Base-by-base conservation (phyloP, 2,113 vertebrate genomes). In the Pithys albifrons region DNA sequence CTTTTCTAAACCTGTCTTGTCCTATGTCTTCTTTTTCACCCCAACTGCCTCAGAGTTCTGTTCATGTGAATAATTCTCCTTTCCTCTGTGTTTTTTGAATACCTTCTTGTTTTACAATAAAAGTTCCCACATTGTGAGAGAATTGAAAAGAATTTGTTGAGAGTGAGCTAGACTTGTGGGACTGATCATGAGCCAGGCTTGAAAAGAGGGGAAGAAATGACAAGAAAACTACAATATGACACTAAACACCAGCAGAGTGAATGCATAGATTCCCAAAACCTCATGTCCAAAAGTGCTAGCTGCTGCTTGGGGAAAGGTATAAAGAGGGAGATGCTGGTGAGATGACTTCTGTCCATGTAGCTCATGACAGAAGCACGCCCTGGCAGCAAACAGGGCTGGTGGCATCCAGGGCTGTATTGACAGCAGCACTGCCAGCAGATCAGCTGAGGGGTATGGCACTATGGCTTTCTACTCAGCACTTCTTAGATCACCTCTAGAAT, bases 391-490 rank as follows among this genome's bases (percentile, higher is more conserved):
- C 14, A 37, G 27, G 7, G 46, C 35, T 7, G 22, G 35, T 12
- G 17, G 35, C 23, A 31, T 11, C 16, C 2, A 3, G 28, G 48
- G 12, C 22, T 61, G 11, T 37, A 41, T 6, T 28, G 45, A 31
- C 22, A 54, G 35, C 48, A 64, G 33, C 39, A 54, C 6, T 72
- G 49, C 5, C 84, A 66, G 45, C 11, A 66, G 49, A 59, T 13
- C 0, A 0, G 46, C 17, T 7, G 23, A 88, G 19, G 10, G 8
- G 17, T 46, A 18, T 0, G 0, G 29, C 0, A 0, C 37, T 27
- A 5, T 9, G 3, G 2, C 12, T 54, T 85, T 71, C 75, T 29
- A 72, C 12, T 71, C 22, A 25, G 11, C 12, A 45, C 11, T 72
- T 79, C 45, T 46, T 70, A 55, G 29, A 81, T 29, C 7, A 20